Evolutionary conservation across 2,888 invertebrate genomes (phyloP).

Genomic region (Lissonota sp.): DNA sequence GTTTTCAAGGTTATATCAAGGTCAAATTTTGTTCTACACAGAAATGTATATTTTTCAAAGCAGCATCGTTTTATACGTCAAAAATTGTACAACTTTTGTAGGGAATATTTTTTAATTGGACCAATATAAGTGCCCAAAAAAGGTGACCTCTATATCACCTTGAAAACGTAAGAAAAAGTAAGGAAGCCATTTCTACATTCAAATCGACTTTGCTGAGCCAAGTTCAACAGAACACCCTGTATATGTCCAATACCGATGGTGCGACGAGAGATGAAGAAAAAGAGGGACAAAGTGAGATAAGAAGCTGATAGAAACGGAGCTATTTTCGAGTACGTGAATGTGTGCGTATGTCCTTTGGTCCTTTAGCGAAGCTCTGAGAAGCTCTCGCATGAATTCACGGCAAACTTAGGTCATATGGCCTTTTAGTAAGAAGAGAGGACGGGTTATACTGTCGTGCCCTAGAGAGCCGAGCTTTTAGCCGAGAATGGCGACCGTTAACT

Average conservation of each 20-base stretch:
- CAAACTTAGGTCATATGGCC: constrained; percentile 70
- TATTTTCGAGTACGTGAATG: constrained; percentile 28
- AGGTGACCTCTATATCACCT: too few relatives aligned
- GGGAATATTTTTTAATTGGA: too few relatives aligned
- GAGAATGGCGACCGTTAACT: constrained; percentile 72
- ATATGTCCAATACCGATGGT: not conserved
- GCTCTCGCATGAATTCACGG: constrained; percentile 65
- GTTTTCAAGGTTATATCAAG: too few relatives aligned
- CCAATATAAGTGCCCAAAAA: too few relatives aligned
- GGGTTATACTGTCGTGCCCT: constrained; percentile 64
- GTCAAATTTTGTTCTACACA: too few relatives aligned
- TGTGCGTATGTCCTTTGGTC: constrained; percentile 43
- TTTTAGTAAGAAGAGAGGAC: constrained; percentile 67
- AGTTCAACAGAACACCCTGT: not conserved
- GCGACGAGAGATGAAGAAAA: constrained; percentile 4
- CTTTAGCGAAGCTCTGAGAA: constrained; percentile 46
- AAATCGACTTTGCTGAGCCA: too few relatives aligned
- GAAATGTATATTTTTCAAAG: too few relatives aligned
- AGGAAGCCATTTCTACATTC: too few relatives aligned
- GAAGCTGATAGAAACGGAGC: constrained; percentile 7
- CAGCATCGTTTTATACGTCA: too few relatives aligned
- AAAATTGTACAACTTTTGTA: too few relatives aligned
- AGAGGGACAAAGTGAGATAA: constrained; percentile 8
- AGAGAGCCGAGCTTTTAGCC: constrained; percentile 72
- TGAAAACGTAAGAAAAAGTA: too few relatives aligned